A percentile compares a stretch with the other conserved stretches of the same genome.
phyloP scores from a whole-genome alignment of 2,113 vertebrate genomes.

The Anhinga anhinga region DNA sequence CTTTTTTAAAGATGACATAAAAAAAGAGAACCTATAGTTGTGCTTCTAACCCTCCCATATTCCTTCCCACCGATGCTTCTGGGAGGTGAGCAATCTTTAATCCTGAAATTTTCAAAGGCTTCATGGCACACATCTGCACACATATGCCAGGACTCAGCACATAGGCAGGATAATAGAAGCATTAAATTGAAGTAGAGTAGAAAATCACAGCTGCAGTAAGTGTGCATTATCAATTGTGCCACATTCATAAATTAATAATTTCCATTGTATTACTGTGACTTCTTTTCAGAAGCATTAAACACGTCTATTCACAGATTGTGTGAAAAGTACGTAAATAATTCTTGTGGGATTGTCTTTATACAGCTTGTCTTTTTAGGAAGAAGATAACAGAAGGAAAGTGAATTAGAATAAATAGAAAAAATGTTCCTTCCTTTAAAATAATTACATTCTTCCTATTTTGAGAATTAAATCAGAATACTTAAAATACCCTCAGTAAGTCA shows the following conservation, averaged over 20 bases:
- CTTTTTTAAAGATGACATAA: not conserved
- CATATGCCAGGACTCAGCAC: not conserved
- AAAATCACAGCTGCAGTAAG: constrained; percentile 33
- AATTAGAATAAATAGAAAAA: constrained; percentile 15
- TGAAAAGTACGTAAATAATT: constrained; percentile 37
- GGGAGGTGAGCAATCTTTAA: not conserved
- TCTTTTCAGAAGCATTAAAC: constrained; percentile 33
- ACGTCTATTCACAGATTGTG: not conserved
- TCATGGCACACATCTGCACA: not conserved
- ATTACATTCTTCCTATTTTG: not conserved
- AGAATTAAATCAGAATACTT: not conserved
- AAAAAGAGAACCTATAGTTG: not conserved
- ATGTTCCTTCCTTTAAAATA: not conserved
- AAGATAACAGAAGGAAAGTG: not conserved
- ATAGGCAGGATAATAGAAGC: not conserved
- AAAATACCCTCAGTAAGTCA: not conserved
- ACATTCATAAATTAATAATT: constrained; percentile 51
- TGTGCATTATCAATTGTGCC: constrained; percentile 9
- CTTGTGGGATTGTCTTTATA: not conserved
- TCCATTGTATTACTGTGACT: constrained; percentile 16
- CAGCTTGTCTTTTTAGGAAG: not conserved
- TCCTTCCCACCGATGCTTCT: not conserved
- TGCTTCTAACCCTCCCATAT: not conserved
- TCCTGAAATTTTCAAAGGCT: not conserved
- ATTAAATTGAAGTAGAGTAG: constrained; percentile 14